These are phyloP conservation scores for Neolamprologus kungweensis DNA, from an alignment of 2,113 vertebrate species.

Conservation along the genomic window DNA sequence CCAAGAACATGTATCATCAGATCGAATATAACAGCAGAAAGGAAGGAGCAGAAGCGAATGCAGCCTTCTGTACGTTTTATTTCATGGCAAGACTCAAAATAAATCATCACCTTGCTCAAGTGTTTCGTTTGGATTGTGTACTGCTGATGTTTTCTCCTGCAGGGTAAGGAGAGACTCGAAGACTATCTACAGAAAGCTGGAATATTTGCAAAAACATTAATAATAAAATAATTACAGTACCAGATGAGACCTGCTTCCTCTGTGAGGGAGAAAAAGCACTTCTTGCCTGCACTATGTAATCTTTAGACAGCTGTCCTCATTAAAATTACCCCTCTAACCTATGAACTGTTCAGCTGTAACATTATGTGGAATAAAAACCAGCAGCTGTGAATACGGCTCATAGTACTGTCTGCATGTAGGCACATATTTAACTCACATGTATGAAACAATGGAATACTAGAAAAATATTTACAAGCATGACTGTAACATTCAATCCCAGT, in stretches of 20 bases:
- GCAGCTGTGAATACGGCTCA: not conserved
- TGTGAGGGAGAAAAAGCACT: not conserved
- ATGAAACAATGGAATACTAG: conserved; percentile 7
- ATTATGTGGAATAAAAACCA: not conserved
- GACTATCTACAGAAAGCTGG: conserved; percentile 24
- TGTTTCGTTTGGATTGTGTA: not conserved
- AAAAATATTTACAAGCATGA: conserved; percentile 48
- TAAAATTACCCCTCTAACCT: not conserved
- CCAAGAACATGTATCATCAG: not conserved
- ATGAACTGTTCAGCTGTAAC: not conserved
- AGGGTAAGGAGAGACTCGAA: not conserved
- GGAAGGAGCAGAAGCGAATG: not conserved
- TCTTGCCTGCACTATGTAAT: not conserved
- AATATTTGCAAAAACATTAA: conserved; percentile 6
- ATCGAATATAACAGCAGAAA: not conserved
- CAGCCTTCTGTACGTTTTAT: conserved; percentile 36
- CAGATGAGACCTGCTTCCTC: not conserved
- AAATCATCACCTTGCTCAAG: conserved; percentile 41
- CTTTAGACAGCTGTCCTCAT: not conserved
- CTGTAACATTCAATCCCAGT: conserved; percentile 21
- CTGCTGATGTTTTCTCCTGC: not conserved
- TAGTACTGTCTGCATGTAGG: conserved; percentile 9
- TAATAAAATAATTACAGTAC: conserved; percentile 18
- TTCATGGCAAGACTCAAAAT: conserved; percentile 46
- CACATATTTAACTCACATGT: conserved; percentile 3